These are phyloP conservation scores for Scleropages formosus DNA, from an alignment of 2,797 vertebrate species.

Conservation along the genomic window DNA sequence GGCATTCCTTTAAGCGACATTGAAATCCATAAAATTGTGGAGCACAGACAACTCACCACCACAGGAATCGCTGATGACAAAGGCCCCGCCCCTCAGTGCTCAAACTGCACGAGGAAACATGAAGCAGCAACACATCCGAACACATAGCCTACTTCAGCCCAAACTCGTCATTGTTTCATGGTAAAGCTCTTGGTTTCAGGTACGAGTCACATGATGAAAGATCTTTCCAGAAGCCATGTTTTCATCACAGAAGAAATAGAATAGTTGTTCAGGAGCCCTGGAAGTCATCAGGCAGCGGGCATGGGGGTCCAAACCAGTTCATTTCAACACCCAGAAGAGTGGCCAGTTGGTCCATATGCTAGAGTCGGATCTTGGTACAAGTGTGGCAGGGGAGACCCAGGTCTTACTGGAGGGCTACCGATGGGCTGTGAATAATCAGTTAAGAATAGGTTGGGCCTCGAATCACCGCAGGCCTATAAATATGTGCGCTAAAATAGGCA, in stretches of 20 bases:
- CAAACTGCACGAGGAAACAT: conserved; percentile 48
- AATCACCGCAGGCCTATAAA: conserved; percentile 34
- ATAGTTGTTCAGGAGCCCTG: no score
- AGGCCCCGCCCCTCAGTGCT: conserved; percentile 46
- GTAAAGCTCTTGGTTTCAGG: background rate
- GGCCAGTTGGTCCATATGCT: no score
- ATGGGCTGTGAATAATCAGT: background rate
- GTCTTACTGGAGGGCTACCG: no score
- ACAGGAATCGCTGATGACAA: conserved; percentile 32
- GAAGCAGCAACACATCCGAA: background rate
- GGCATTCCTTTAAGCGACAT: conserved; percentile 13
- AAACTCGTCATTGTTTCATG: conserved; percentile 20
- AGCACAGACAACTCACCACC: background rate
- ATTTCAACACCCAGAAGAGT: background rate
- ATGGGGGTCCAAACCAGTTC: background rate
- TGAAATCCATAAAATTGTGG: background rate
- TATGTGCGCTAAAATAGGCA: conserved; percentile 40
- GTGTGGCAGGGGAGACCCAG: background rate
- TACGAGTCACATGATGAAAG: background rate
- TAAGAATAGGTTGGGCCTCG: background rate
- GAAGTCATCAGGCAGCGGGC: background rate
- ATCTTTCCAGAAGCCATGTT: conserved; percentile 7
- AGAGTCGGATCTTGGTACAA: background rate
- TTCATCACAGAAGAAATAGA: no score
- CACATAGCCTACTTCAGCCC: conserved; percentile 39